Evolutionary conservation across 2,888 invertebrate species (phyloP), one percentile per base, ranked within the genome.

Genomic region (Calliphora vomitoria): DNA sequence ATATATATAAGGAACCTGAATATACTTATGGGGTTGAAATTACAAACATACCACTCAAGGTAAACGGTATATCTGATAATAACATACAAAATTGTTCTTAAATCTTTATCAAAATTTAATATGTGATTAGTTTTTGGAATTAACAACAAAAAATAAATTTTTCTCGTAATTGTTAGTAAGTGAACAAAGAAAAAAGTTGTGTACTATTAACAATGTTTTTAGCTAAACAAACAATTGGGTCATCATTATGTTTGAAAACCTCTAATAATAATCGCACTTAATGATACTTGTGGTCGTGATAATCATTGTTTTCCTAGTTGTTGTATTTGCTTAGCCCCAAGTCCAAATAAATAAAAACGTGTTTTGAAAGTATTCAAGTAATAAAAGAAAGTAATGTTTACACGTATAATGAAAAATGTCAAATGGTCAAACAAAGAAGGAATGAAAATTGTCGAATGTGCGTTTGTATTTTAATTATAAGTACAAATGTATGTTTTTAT

Each of bases 201-300:
- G 0, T 60, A 25, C 25, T 25, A 60, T 31, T 15, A 13, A 60
- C 31, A 15, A 31, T 60, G 4, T 60, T 60, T 60, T 15, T 15
- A 31, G 31, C 6, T 31, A 15, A 60, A 15, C 60, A 60, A 60
- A 60, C 31, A 31, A 31, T 4, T 31, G 31, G 60, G 60, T 60
- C 31, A 60, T 60, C 31, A 60, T 31, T 60, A 8, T 60, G 15
- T 31, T 60, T 31, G 31, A 60, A 60, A 60, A 31, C 60, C 60
- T 60, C 60, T 35, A 35, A 35, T 62, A 35, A 15, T 62, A 35
- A 15, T 35, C 35, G 35, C 38, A 35, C 62, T 62, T 62, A 31
- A 18, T 62, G 35, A 35, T 62, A 62, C 31, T 62, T 62, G 62
- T 62, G 31, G 62, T 62, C 62, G 8, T 62, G 35, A 62, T 35